Evolutionary conservation across 2,113 vertebrate genomes (phyloP).

Genomic region (Microcebus murinus): DNA sequence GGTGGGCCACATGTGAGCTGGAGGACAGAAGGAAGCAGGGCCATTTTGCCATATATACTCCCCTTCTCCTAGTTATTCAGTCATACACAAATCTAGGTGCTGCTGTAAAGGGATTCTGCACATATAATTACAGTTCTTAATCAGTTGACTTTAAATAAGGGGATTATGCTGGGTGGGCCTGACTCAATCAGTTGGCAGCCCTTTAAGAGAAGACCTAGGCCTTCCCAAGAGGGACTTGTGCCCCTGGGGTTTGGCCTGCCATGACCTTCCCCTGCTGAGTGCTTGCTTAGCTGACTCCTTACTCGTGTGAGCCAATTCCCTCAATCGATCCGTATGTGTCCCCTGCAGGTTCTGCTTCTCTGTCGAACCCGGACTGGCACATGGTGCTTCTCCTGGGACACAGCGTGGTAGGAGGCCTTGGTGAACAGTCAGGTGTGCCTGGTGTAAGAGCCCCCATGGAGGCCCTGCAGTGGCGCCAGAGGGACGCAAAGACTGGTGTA

Average conservation of each 20-base stretch:
- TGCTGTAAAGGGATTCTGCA: background rate
- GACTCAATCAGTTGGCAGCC: background rate
- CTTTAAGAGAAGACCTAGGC: background rate
- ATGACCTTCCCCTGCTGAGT: background rate
- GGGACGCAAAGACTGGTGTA: rapidly evolving
- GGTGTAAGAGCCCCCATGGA: background rate
- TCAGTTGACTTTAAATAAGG: background rate
- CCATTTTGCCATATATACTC: background rate
- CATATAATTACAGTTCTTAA: background rate
- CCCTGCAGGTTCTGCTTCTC: background rate
- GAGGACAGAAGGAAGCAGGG: background rate
- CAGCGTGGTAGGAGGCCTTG: rapidly evolving
- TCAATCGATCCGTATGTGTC: background rate
- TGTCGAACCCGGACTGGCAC: background rate
- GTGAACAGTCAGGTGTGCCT: too few species aligned
- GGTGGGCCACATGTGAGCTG: background rate
- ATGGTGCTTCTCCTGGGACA: background rate
- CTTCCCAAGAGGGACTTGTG: background rate
- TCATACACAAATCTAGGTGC: background rate
- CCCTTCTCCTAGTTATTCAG: background rate
- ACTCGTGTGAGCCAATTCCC: too few species aligned
- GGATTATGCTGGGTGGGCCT: background rate
- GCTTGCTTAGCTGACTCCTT: background rate
- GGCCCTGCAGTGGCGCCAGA: background rate
- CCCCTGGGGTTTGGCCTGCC: background rate